Base-by-base conservation (phyloP, 2,797 vertebrate genomes). In the Distichodus sexfasciatus region DNA sequence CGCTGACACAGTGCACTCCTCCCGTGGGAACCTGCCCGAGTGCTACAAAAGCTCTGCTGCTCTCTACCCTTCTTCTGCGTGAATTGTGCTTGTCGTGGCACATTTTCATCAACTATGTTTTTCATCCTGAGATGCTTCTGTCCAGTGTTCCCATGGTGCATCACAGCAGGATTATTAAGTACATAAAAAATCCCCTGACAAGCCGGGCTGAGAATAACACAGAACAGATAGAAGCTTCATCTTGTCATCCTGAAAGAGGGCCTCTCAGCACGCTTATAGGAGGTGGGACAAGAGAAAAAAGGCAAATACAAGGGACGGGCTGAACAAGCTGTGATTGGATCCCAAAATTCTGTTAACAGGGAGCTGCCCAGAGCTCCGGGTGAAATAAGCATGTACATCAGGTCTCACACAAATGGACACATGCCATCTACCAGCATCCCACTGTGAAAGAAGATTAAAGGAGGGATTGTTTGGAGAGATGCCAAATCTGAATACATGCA, bases 71-170 rank as follows among this genome's bases (percentile, higher is more conserved):
- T 15, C 21, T 15, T 59, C 47, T 59, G 73, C 70, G 57, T 76
- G 69, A 71, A 76, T 36, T 66, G 66, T 38, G 35, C 62, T 53
- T 71, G 74, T 71, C 70, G 23, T 33, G 40, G 31, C 73, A 71
- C 47, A 76, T 76, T 79, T 64, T 33, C 63, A 59, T 79, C 74
- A 79, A 38, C 21, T 17, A 15, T 58, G 46, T 40, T 60, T 57
- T 58, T 69, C 69, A 60, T 64, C 68, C 43, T n/a, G 35, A 36
- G 26, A 64, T 59, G 46, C 12, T 29, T 29, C 50, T 33, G 33
- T 70, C 66, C 66, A 59, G 6, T 17, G 29, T n/a, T 70, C 70
- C 66, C 55, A 29, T 26, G 43, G 64, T 15, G 58, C 69, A 40
- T 43, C 69, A 31, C 31, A 23, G 59, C 61, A 54, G 28, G 46